Conservation (phyloP, 2,797 vertebrate genomes). For the Sebastes steindachneri region DNA sequence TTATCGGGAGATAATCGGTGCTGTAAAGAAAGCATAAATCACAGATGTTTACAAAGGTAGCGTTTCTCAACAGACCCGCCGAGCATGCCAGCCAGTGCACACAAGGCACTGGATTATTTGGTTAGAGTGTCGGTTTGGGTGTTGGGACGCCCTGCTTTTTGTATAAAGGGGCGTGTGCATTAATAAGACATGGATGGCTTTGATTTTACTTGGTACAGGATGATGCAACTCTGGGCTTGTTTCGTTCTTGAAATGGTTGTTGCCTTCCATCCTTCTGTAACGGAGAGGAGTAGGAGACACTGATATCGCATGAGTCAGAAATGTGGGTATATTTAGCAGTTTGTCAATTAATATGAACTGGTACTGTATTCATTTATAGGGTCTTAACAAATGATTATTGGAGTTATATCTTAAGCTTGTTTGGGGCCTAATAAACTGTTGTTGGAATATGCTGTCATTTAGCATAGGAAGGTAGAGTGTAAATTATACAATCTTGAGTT, state of each 20-base stretch:
- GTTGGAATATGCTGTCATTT: constrained; percentile 30
- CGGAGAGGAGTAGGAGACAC: constrained; percentile 30
- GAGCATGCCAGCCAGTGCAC: not conserved
- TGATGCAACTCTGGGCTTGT: constrained; percentile 23
- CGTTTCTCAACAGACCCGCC: not conserved
- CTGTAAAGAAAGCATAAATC: constrained; percentile 42
- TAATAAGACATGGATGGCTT: constrained; percentile 49
- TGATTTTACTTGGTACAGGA: constrained; percentile 39
- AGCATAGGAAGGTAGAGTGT: constrained; percentile 32
- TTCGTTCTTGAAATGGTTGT: constrained; percentile 45
- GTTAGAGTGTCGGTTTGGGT: not conserved
- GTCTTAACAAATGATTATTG: constrained; percentile 6
- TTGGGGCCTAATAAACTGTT: not conserved
- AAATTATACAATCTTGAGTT: not conserved
- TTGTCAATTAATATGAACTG: constrained; percentile 3
- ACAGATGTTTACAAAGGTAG: constrained; percentile 29
- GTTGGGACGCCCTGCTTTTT: constrained; percentile 28
- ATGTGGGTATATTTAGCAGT: constrained; percentile 5
- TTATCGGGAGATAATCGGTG: constrained; percentile 44
- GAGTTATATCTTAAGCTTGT: not conserved
- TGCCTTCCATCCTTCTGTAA: constrained; percentile 35
- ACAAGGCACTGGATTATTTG: not conserved
- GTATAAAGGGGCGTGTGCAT: constrained; percentile 57
- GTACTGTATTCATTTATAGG: not conserved
- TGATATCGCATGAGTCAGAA: constrained; percentile 35